Evolutionary conservation across 37 sponge, comb jelly and placozoan species (phyloP).

Genomic region (Cladorhizidae sp.): DNA sequence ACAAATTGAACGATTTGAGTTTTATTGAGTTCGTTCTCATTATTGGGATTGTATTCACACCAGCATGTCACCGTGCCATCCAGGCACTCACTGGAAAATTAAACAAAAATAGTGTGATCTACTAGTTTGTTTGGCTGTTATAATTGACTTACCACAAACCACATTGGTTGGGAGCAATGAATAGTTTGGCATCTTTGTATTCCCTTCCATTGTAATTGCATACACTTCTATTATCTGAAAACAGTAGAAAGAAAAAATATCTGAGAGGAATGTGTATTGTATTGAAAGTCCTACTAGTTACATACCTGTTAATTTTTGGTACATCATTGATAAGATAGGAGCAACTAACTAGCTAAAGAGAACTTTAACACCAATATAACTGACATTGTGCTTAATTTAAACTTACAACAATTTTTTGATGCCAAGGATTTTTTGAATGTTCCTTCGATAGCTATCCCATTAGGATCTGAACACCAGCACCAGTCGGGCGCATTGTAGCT

Average conservation of each 20-base stretch:
- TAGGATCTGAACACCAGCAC: conserved; percentile 62
- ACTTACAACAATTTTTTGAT: conserved; percentile 36
- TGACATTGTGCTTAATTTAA: no score
- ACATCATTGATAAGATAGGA: no score
- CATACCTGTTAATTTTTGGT: no score
- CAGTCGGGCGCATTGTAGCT: not conserved
- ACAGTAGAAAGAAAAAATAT: not conserved
- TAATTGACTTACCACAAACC: conserved; percentile 41
- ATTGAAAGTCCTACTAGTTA: no score
- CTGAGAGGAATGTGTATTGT: no score
- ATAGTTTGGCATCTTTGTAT: conserved; percentile 4
- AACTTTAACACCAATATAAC: no score
- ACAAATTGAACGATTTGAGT: not conserved
- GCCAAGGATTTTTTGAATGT: conserved; percentile 4
- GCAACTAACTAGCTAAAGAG: no score
- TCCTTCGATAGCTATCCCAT: conserved; percentile 10
- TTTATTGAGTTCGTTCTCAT: not conserved
- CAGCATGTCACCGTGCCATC: conserved; percentile 24
- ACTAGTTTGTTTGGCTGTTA: not conserved
- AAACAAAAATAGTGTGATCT: no score
- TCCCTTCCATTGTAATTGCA: conserved; percentile 7
- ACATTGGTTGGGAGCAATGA: not conserved
- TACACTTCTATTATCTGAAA: conserved; percentile 10
- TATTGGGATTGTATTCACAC: conserved; percentile 6
- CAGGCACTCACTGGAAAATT: conserved; percentile 30